Base-by-base conservation (phyloP, 2,797 vertebrate genomes). In the Nannoperca obscura region DNA sequence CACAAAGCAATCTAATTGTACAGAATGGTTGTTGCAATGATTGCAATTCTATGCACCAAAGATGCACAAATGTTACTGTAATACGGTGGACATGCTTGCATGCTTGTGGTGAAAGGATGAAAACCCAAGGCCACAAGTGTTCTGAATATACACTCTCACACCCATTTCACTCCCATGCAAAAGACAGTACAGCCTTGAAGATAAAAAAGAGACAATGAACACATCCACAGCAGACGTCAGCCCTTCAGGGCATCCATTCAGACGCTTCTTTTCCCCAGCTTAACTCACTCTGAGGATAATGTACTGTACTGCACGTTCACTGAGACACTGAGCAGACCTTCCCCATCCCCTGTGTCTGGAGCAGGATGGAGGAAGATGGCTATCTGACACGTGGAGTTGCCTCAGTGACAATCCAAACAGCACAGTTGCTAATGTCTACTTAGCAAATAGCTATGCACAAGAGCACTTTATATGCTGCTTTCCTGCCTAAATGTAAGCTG, bases 151-250 rank as follows among this genome's bases (percentile, higher is more conserved):
- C 62, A n/a, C 60, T 13, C 20, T 44, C 11, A 27, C 38, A 4
- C 36, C 14, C 19, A 47, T 49, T 52, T 70, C 17, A 32, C 13
- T 42, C 0, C 49, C n/a, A 47, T 38, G 57, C 13, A 54, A 11
- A 55, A 65, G 17, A 74, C 11, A 73, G 38, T 6, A 27, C 17
- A 40, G 62, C 36, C 63, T 83, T 74, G 19, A 63, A 36, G 58
- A 77, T 59, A 52, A 74, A 52, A 52, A 17, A 24, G 49, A 77
- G 63, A 79, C 62, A 71, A 65, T 44, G 55, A 82, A 57, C 15
- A 58, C 50, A 72, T 82, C 78, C 3, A 24, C 46, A 64, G 62
- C 49, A 60, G 59, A 38, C 57, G 30, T 58, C 71, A 47, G 72
- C 50, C 74, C 77, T 42, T 1, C 44, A 10, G 49, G 61, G 58